These are phyloP conservation scores for Pomatorhinus ruficollis DNA, from an alignment of 2,113 vertebrate genomes.

Conservation along the genomic window DNA sequence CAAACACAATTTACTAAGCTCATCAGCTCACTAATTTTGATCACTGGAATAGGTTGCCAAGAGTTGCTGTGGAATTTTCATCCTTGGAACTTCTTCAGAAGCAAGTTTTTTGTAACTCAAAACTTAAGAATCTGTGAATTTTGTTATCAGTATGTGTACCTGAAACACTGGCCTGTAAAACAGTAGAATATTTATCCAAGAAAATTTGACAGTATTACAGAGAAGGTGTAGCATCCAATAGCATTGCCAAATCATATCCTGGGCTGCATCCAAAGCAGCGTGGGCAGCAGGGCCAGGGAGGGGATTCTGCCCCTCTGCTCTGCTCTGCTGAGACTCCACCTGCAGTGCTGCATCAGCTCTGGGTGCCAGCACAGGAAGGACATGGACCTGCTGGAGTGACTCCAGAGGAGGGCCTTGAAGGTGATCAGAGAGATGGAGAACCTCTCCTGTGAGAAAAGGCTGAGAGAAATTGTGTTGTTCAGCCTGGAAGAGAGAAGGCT, in stretches of 20 bases:
- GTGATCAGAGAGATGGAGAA: not conserved
- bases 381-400: accelerated
- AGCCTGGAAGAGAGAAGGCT: not conserved
- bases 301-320: not conserved
- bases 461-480: not conserved
- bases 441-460: not conserved
- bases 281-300: not conserved
- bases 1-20: not conserved
- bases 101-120: not conserved
- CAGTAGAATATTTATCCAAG: not conserved
- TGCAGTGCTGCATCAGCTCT: not conserved
- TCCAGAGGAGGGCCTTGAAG: not conserved
- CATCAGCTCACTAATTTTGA: not conserved
- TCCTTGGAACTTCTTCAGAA: not conserved
- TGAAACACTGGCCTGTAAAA: not conserved
- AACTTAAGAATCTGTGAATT: not conserved
- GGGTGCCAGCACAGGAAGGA: not conserved
- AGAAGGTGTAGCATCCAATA: not conserved
- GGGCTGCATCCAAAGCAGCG: not conserved
- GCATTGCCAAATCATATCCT: not conserved
- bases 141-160: not conserved
- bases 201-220: not conserved
- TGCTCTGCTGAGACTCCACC: not conserved
- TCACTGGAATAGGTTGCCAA: not conserved
- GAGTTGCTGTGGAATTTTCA: not conserved